Evolutionary conservation across 1,140 invertebrate species (phyloP).

Genomic region (Episyrphus balteatus): DNA sequence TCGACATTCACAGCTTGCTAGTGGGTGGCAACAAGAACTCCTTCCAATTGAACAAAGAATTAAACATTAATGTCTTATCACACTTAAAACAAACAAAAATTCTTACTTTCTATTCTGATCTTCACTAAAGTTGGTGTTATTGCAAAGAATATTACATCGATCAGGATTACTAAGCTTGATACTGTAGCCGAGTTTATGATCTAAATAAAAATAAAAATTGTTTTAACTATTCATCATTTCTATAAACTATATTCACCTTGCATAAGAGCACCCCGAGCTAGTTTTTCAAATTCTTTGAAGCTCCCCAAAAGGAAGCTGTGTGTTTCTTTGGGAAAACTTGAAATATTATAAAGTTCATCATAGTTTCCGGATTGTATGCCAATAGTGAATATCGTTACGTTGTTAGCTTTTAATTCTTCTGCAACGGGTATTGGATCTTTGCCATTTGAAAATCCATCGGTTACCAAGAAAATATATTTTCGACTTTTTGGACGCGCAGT

Average conservation of each 20-base stretch:
- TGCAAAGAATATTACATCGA: too few relatives aligned
- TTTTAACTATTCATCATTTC: too few relatives aligned
- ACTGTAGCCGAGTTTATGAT: too few relatives aligned
- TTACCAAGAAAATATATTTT: slow-evolving; percentile 56
- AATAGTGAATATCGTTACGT: slow-evolving; percentile 54
- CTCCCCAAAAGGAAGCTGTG: slow-evolving; percentile 58
- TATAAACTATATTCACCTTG: slow-evolving; percentile 40
- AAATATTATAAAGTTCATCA: slow-evolving; percentile 52
- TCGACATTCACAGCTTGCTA: too few relatives aligned
- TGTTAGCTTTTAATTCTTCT: slow-evolving; percentile 40
- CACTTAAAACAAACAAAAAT: too few relatives aligned
- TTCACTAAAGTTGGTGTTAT: too few relatives aligned
- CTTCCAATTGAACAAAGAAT: too few relatives aligned
- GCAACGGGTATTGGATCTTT: slow-evolving; percentile 53
- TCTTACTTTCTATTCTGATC: too few relatives aligned
- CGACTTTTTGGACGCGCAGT: slow-evolving; percentile 50
- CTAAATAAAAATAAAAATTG: too few relatives aligned
- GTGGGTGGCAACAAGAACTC: too few relatives aligned
- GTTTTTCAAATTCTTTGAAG: slow-evolving; percentile 59
- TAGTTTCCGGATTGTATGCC: slow-evolving; percentile 58
- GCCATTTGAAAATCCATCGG: slow-evolving; percentile 63
- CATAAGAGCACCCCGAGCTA: slow-evolving; percentile 57
- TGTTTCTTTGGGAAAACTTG: slow-evolving; percentile 50
- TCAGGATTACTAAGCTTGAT: too few relatives aligned
- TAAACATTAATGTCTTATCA: too few relatives aligned